Conservation (phyloP, 2,113 vertebrate genomes). For the Aramus guarauna region DNA sequence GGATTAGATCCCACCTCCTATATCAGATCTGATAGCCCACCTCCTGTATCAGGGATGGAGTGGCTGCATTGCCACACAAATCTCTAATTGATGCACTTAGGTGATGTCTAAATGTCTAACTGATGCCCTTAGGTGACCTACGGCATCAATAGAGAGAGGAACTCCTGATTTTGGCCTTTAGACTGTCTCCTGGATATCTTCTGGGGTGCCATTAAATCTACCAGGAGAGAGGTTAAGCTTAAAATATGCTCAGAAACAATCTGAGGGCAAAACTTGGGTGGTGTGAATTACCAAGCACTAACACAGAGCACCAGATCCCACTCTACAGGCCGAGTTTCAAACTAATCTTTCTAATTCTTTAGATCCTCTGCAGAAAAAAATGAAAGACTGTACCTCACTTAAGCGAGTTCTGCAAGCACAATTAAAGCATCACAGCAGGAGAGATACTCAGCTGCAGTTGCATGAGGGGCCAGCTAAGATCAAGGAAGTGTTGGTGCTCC, state of each 20-base stretch:
- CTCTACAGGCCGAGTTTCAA: not conserved
- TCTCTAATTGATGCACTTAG: not conserved
- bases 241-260: not conserved
- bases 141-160: fast-evolving
- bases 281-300: not conserved
- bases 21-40: fast-evolving
- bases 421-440: not conserved
- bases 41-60: not conserved
- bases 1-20: not conserved
- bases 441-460: not conserved
- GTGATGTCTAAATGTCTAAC: not conserved
- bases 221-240: not conserved
- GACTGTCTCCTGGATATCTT: not conserved
- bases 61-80: not conserved
- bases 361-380: not conserved
- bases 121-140: not conserved
- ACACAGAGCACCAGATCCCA: not conserved
- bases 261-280: not conserved
- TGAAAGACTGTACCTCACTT: not conserved
- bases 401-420: not conserved
- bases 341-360: not conserved
- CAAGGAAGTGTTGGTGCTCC: not conserved
- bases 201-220: not conserved
- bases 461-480: not conserved
- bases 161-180: not conserved